Conservation (phyloP, 2,888 invertebrate genomes). For the Caenorhabditis zanzibari region DNA sequence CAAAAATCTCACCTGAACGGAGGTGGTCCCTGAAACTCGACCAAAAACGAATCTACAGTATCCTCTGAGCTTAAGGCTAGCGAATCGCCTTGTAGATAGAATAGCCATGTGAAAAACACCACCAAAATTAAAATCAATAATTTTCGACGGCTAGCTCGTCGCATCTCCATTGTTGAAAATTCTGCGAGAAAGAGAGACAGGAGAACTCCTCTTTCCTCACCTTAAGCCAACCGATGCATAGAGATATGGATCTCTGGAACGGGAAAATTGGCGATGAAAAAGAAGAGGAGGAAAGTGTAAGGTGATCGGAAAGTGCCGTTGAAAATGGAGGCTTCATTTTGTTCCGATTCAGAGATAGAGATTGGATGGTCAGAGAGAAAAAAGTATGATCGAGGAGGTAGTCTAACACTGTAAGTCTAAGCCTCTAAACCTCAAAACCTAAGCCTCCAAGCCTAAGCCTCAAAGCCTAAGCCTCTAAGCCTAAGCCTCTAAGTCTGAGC, state of each 20-base stretch:
- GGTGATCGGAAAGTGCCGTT: constrained; percentile 1
- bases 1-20: constrained; percentile 6
- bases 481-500: too few relatives aligned
- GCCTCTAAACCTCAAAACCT: too few relatives aligned
- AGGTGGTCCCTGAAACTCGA: neutral
- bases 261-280: neutral
- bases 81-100: neutral
- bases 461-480: too few relatives aligned
- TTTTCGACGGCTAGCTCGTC: constrained; percentile 26
- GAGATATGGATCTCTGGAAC: constrained; percentile 9
- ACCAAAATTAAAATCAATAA: constrained; percentile 9
- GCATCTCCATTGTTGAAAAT: constrained; percentile 19
- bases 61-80: neutral
- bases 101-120: constrained; percentile 19
- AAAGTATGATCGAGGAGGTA: neutral
- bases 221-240: neutral
- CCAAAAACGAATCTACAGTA: constrained; percentile 6
- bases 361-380: neutral
- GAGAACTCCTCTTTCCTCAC: neutral
- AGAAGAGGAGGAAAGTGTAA: neutral
- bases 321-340: neutral
- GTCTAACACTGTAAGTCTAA: too few relatives aligned
- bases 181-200: neutral
- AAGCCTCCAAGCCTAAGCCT: too few relatives aligned
- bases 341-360: neutral